Base-by-base conservation (phyloP, 2,888 invertebrate species). In the Caenorhabditis sp. region DNA sequence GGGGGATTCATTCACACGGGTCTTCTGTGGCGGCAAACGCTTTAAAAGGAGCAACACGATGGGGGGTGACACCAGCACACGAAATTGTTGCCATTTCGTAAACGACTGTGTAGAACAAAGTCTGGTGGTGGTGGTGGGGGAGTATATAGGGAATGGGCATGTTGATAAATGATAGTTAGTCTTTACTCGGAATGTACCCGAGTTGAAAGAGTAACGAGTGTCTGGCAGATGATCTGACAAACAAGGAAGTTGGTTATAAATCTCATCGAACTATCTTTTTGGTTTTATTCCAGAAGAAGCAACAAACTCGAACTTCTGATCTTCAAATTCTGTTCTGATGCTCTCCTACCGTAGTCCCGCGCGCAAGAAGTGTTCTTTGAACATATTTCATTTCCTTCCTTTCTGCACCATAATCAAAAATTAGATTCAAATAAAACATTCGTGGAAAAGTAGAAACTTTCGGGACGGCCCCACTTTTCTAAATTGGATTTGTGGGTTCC, bases 1-100 rank as follows among this genome's bases (percentile, higher is more conserved):
- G 66, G 75, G 75, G 75, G 68, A 68, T 76, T 68, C 75, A 47
- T 75, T 75, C 75, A 58, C 75, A 75, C 75, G 75, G 75, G 44
- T 75, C 41, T 64, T 75, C 58, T 56, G 58, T 75, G 75, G 75
- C 75, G 38, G 47, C 38, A 35, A 54, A 38, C 35, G 59, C 28
- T 68, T 59, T 63, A 44, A 68, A 66, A 59, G 31, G 68, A 66
- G 75, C 47, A 76, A 58, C 56, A 66, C 26, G 28, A 22, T 7
- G 19, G 74, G 56, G 64, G 74, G 75, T 76, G 75, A 76, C 75
- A 76, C 75, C 75, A 75, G 41, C 64, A 75, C 63, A 63, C 74
- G 61, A 63, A 61, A 73, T 74, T 74, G 75, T 68, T 76, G 75
- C 75, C 31, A 44, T 76, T 58, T 64, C 16, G 69, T n/a, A n/a